Evolutionary conservation across 2,797 vertebrate genomes (phyloP), one percentile per base, ranked within the genome.

Genomic region (Acanthurus leucopareius): DNA sequence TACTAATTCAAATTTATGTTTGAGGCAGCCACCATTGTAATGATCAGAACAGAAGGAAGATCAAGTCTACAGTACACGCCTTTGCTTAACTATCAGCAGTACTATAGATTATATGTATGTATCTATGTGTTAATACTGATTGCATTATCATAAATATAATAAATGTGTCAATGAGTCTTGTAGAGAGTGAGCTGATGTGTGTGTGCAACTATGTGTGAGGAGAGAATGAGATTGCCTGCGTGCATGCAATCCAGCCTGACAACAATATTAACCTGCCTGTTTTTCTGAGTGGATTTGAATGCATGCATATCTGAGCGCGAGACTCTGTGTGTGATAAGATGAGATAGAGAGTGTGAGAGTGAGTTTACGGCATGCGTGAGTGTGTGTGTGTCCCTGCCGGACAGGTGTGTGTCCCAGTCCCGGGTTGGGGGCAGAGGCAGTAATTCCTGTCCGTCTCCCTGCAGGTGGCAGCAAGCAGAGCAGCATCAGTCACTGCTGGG

Each of bases 171-270:
- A 71, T 59, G 16, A 56, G 22, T 44, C 79, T 70, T 67, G 54
- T 78, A 67, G 49, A 35, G 32, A 66, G 32, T 48, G 77, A 79
- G 72, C 40, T 38, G 62, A 10, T 65, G 75, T 57, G 59, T 69
- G 38, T 59, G 44, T 58, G 62, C 25, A 35, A 48, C 49, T 69
- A 65, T 60, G 28, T 65, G 76, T 52, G 74, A 75, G 64, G 72
- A 78, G 74, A 60, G 72, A 75, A 79, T 85, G 89, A 72, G 77
- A 83, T 83, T 92, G 94, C 95, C 89, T 94, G 94, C 92, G 80
- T 93, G 95, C 94, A 95, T 95, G 94, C 87, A 85, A 63, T 91
- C 70, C 79, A 91, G 94, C 94, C 89, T 95, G 95, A 93, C 71
- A 75, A 88, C 44, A 75, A 88, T 85, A 88, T 84, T 85, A 89